Evolutionary conservation across 2,113 vertebrate species (phyloP).

Genomic region (Plectropomus leopardus): DNA sequence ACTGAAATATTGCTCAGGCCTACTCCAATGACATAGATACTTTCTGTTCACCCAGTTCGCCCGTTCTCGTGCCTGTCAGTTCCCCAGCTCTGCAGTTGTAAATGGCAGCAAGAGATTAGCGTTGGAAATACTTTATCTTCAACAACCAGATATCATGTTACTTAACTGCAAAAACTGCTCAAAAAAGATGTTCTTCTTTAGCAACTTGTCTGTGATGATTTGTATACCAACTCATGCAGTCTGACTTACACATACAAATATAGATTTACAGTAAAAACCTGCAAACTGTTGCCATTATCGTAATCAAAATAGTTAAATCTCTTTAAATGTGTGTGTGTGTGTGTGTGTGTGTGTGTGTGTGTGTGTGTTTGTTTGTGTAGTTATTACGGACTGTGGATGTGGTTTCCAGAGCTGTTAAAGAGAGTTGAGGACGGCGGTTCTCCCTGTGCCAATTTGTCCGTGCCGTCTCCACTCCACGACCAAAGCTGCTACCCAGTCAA

Average conservation of each 20-base stretch:
- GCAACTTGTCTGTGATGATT: neutral
- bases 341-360: neutral
- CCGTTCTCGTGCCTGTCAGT: too few relatives aligned
- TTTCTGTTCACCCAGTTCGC: too few relatives aligned
- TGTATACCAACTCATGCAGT: too few relatives aligned
- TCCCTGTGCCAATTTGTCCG: conserved; percentile 76
- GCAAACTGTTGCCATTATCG: too few relatives aligned
- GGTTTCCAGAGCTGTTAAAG: conserved; percentile 84
- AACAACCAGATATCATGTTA: conserved; percentile 15
- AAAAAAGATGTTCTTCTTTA: neutral
- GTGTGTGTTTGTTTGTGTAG: conserved; percentile 53
- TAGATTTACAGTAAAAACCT: neutral
- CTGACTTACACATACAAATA: neutral
- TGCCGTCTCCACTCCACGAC: conserved; percentile 38
- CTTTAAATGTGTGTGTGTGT: conserved; percentile 15
- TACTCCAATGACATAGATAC: too few relatives aligned
- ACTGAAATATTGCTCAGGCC: too few relatives aligned
- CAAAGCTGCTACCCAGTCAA: conserved; percentile 81
- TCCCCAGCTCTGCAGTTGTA: too few relatives aligned
- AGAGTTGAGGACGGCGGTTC: conserved; percentile 77
- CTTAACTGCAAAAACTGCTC: conserved; percentile 2
- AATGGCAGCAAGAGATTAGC: neutral
- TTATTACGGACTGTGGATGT: conserved; percentile 88
- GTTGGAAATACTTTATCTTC: conserved; percentile 3
- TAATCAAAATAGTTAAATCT: neutral